Evolutionary conservation across 64 coral and sea anemone species (phyloP), one percentile per base, ranked within the genome.

Genomic region (Montipora cactus): DNA sequence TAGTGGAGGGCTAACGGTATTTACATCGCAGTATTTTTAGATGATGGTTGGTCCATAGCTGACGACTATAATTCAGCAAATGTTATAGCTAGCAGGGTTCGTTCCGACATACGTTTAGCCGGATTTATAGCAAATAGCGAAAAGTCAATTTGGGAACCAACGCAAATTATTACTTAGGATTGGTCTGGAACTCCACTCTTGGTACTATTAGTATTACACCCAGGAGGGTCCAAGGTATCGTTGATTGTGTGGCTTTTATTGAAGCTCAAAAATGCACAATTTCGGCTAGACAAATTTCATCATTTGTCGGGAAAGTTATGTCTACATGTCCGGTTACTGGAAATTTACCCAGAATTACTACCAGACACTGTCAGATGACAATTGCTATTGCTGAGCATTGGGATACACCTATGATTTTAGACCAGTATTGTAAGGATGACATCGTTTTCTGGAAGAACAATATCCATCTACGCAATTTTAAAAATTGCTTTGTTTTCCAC

Each of bases 101-200:
- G 15, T 14, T 69, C 12, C 23, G 87, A 89, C 66, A 18, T 89
- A 20, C 19, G 4, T 21, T 20, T 8, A 59, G 87, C 87, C 20
- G 73, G 74, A 1, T 76, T 89, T 89, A 73, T 89, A 59, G 7
- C 66, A n/a, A 89, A 76, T 89, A 51, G 12, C 44, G 49, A 89
- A 19, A 89, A 89, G 55, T 93, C 83, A 47, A 79, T 80, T 10
- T 93, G 92, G 73, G 74, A 88, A 49, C 83, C 92, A 66, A 66
- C 48, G 8, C 92, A 93, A 79, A 16, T 50, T 78, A 47, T 93
- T 25, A 59, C 14, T n/a, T 93, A 18, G 87, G 87, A 4, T 75
- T 87, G 18, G 47, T 89, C 23, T 89, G 87, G 69, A 72, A 89
- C 59, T 49, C 55, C 47, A 8, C 25, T 10, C 25, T 45, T 22